A percentile compares a stretch with the other conserved stretches of the same genome.
These are phyloP conservation scores for Illadopsis cleaveri DNA, from an alignment of 2,113 vertebrate species.

Conservation along the genomic window DNA sequence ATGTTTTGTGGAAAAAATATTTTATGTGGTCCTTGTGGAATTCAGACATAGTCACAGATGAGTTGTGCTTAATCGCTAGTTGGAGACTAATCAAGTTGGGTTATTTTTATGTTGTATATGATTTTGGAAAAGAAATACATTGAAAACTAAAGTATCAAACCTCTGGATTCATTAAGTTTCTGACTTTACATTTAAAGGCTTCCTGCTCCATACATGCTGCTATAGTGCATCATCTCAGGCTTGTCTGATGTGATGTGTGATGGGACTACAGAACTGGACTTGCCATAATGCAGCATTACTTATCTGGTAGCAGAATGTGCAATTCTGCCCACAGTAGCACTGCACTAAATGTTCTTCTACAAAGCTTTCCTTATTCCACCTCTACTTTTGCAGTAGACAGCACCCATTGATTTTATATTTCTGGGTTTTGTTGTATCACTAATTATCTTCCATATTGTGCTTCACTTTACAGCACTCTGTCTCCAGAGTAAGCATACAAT, in stretches of 20 bases:
- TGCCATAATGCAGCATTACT: background rate
- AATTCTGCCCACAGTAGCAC: background rate
- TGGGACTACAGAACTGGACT: background rate
- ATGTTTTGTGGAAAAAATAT: background rate
- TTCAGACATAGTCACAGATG: background rate
- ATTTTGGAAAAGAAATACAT: background rate
- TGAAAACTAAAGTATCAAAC: background rate
- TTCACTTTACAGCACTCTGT: background rate
- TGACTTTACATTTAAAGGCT: background rate
- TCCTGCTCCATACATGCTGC: background rate
- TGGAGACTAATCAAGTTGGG: background rate
- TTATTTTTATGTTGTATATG: background rate
- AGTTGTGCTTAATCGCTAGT: background rate
- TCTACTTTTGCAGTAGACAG: background rate
- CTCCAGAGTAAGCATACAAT: background rate
- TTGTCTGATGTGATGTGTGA: background rate
- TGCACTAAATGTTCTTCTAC: background rate
- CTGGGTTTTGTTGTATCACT: background rate
- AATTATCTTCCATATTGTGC: background rate
- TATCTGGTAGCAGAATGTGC: background rate
- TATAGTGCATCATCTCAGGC: background rate
- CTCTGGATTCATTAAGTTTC: background rate
- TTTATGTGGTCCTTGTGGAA: background rate
- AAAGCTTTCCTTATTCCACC: background rate
- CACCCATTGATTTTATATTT: background rate